phyloP scores from a whole-genome alignment of 2,113 vertebrate species.

The Laterallus jamaicensis region DNA sequence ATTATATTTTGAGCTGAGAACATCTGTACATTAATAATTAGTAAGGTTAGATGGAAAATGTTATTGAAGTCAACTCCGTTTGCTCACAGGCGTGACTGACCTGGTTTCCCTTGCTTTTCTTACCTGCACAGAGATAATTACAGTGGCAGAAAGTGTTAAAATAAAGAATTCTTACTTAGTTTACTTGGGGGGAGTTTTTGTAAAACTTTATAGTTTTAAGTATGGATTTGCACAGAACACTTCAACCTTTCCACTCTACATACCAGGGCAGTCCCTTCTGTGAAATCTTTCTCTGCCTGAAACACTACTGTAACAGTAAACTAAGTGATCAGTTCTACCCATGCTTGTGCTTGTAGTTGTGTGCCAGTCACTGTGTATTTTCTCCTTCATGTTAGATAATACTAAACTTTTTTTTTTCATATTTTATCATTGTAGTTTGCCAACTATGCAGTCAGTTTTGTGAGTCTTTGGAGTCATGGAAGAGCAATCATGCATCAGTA shows the following conservation, averaged over 20 bases:
- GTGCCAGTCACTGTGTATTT: not conserved
- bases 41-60: constrained; percentile 28
- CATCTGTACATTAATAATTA: constrained; percentile 58
- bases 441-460: constrained; percentile 25
- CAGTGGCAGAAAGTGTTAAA: constrained; percentile 33
- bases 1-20: constrained; percentile 26
- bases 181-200: not conserved
- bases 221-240: not conserved
- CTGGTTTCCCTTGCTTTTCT: constrained; percentile 42
- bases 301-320: not conserved
- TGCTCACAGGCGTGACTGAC: not conserved
- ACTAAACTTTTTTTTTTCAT: constrained; percentile 27
- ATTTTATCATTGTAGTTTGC: constrained; percentile 47
- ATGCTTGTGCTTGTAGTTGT: not conserved
- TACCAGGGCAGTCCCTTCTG: not conserved
- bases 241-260: not conserved
- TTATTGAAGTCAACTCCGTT: not conserved
- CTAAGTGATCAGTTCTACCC: constrained; percentile 5
- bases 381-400: constrained; percentile 39
- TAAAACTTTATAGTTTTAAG: not conserved
- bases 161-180: not conserved
- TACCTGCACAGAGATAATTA: constrained; percentile 20
- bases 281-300: constrained; percentile 26
- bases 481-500: constrained; percentile 11
- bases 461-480: constrained; percentile 33